These are phyloP conservation scores for Nebria brevicollis DNA, from an alignment of 2,888 invertebrate species.

Conservation along the genomic window DNA sequence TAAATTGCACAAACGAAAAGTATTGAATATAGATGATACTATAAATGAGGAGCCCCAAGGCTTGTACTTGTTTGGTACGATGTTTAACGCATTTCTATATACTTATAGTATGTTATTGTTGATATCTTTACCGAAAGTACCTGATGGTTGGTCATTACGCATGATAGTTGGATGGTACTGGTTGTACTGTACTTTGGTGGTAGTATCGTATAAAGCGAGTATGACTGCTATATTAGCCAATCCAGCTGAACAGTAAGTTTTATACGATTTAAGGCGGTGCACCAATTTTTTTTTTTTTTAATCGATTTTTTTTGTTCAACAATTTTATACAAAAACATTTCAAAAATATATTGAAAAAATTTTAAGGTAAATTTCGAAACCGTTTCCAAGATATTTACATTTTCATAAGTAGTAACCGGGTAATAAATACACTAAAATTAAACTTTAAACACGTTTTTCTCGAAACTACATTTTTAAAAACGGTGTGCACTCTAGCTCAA, in stretches of 20 bases:
- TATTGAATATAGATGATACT: constrained; percentile 54
- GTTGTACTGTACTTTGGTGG: constrained; percentile 83
- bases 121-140: constrained; percentile 80
- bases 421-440: too few species aligned
- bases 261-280: too few species aligned
- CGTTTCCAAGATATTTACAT: too few species aligned
- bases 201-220: constrained; percentile 83
- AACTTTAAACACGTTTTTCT: too few species aligned
- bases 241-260: constrained; percentile 73
- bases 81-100: constrained; percentile 78
- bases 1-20: constrained; percentile 54
- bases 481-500: too few species aligned
- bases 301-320: too few species aligned
- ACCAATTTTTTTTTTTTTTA: too few species aligned
- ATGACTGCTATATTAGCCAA: constrained; percentile 86
- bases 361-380: too few species aligned
- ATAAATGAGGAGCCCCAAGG: constrained; percentile 60
- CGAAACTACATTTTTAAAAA: too few species aligned
- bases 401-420: too few species aligned
- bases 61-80: constrained; percentile 77
- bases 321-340: too few species aligned
- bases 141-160: constrained; percentile 82
- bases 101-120: constrained; percentile 85
- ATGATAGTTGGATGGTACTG: constrained; percentile 89
- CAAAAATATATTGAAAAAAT: too few species aligned